Evolutionary conservation across 1,140 invertebrate species (phyloP).

Genomic region (Diabrotica virgifera): DNA sequence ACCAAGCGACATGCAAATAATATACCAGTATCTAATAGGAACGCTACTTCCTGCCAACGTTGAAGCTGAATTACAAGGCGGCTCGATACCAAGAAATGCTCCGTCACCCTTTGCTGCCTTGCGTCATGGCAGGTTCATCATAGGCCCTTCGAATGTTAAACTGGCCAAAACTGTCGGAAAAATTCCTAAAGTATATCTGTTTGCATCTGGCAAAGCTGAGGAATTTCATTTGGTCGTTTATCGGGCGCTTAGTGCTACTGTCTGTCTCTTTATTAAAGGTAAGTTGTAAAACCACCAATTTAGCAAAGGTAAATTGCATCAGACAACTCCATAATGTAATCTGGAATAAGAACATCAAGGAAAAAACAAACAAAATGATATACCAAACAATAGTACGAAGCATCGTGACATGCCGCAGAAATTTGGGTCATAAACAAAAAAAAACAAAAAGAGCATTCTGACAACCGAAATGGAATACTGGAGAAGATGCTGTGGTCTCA

Average conservation of each 20-base stretch:
- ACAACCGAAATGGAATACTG: too few relatives aligned
- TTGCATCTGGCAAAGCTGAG: slow-evolving; percentile 54
- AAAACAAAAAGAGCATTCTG: too few relatives aligned
- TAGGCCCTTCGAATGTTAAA: slow-evolving; percentile 64
- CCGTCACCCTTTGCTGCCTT: slow-evolving; percentile 50
- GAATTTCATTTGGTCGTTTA: slow-evolving; percentile 76
- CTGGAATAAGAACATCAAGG: too few relatives aligned
- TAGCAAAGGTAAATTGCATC: too few relatives aligned
- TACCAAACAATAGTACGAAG: too few relatives aligned
- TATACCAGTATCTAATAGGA: slow-evolving; percentile 77
- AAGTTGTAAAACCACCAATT: slow-evolving; percentile 41
- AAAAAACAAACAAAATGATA: too few relatives aligned
- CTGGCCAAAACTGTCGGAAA: slow-evolving; percentile 61
- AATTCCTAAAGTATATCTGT: slow-evolving; percentile 68
- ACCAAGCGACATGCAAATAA: slow-evolving; percentile 76
- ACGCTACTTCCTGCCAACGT: slow-evolving; percentile 72
- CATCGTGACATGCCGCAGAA: too few relatives aligned
- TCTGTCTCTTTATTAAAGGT: slow-evolving; percentile 75
- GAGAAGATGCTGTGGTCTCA: too few relatives aligned
- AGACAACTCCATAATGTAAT: too few relatives aligned
- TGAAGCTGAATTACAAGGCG: slow-evolving; percentile 70
- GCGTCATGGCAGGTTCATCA: slow-evolving; percentile 69
- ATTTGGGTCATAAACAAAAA: too few relatives aligned
- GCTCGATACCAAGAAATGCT: slow-evolving; percentile 48
- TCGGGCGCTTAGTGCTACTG: slow-evolving; percentile 71